phyloP scores from a whole-genome alignment of 2,113 vertebrate species.

The Potamarius usumacintae region DNA sequence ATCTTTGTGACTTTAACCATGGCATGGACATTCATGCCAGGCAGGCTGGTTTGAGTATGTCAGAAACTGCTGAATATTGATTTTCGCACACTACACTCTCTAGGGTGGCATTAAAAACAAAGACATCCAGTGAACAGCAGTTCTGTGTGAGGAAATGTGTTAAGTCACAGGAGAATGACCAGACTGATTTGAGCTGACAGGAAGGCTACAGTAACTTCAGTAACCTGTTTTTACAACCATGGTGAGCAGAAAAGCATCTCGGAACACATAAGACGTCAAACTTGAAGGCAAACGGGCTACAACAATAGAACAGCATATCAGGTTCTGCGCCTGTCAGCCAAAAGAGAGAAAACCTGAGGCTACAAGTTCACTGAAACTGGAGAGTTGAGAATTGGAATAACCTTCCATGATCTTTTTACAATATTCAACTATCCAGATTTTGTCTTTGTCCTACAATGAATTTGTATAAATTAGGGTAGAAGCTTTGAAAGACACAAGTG shows the following conservation, averaged over 20 bases:
- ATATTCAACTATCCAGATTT: neutral
- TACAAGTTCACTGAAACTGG: neutral
- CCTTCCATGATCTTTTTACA: neutral
- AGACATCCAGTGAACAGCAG: neutral
- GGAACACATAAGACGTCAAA: no score
- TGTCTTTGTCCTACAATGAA: neutral
- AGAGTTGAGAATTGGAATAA: neutral
- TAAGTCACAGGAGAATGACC: neutral
- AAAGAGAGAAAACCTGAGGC: neutral
- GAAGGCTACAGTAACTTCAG: no score
- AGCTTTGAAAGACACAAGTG: neutral
- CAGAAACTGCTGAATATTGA: neutral
- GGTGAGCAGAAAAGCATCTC: no score
- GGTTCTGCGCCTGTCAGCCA: neutral
- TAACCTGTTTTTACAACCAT: neutral
- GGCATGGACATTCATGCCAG: neutral
- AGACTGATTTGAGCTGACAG: neutral
- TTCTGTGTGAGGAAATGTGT: neutral
- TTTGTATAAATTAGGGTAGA: neutral
- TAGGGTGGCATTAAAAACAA: neutral
- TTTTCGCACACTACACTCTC: neutral
- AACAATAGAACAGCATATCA: neutral
- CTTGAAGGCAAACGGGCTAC: no score
- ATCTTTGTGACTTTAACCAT: no score
- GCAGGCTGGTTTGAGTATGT: neutral